These are phyloP conservation scores for Gymnosoma rotundatum DNA, from an alignment of 2,888 invertebrate genomes.

Conservation along the genomic window DNA sequence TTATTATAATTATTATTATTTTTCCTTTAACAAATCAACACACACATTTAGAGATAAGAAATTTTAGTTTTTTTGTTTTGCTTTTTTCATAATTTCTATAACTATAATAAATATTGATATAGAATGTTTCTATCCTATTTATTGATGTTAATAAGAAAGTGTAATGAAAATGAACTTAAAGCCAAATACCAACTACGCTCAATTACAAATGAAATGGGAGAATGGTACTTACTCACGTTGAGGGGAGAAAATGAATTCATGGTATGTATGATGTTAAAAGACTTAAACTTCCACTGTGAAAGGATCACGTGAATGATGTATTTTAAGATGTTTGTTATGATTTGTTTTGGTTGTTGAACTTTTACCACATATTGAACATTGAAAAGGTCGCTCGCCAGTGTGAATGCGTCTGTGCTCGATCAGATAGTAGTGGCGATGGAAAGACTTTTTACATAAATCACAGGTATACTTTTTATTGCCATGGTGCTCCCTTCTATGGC, in stretches of 20 bases:
- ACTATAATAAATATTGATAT: conserved; percentile 45
- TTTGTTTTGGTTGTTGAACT: conserved; percentile 94
- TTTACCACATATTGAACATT: conserved; percentile 94
- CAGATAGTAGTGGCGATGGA: conserved; percentile 93
- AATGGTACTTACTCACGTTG: conserved; percentile 45
- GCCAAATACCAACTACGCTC: conserved; percentile 39
- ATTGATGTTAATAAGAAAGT: conserved; percentile 38
- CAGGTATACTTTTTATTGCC: conserved; percentile 90
- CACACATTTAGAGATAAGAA: conserved; percentile 59
- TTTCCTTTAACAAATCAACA: conserved; percentile 55
- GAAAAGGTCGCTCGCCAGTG: conserved; percentile 89
- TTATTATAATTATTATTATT: conserved; percentile 7
- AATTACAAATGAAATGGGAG: conserved; percentile 10
- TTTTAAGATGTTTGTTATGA: conserved; percentile 94
- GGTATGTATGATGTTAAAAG: conserved; percentile 28
- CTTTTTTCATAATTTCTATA: conserved; percentile 40
- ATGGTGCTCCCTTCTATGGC: conserved; percentile 93
- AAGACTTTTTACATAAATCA: conserved; percentile 90
- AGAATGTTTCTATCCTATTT: conserved; percentile 56
- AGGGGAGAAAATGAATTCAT: conserved; percentile 5
- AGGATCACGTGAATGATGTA: conserved; percentile 94
- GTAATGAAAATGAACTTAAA: conserved; percentile 29
- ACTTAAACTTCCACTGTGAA: conserved; percentile 88
- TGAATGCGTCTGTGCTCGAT: conserved; percentile 94
- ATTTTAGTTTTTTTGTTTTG: conserved; percentile 6